phyloP scores from a whole-genome alignment of 2,888 invertebrate genomes.

The Dryobota labecula region DNA sequence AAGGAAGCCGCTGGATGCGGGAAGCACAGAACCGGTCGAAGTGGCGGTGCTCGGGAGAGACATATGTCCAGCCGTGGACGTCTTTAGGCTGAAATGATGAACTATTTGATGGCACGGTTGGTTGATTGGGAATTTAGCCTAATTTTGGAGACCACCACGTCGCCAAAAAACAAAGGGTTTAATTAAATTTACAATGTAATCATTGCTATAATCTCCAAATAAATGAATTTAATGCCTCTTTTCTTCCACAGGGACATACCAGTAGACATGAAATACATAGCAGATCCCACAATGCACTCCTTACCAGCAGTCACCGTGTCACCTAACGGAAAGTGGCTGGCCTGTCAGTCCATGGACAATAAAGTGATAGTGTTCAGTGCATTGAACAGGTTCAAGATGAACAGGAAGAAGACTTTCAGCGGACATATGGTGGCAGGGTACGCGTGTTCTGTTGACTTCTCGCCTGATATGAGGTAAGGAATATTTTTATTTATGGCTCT shows the following conservation, averaged over 20 bases:
- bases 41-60: too few relatives aligned
- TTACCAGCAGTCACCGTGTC: conserved; percentile 98
- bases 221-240: not conserved
- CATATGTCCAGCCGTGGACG: too few relatives aligned
- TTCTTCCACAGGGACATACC: conserved; percentile 93
- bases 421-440: conserved; percentile 99
- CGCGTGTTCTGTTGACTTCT: conserved; percentile 98
- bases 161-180: too few relatives aligned
- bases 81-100: too few relatives aligned
- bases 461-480: conserved; percentile 98
- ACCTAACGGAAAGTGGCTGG: conserved; percentile 99
- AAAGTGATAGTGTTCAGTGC: conserved; percentile 99
- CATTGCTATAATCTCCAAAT: not conserved
- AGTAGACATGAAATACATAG: conserved; percentile 99
- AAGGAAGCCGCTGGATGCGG: too few relatives aligned
- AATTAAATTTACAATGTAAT: not conserved
- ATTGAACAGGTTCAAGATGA: conserved; percentile 98
- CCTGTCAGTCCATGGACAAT: conserved; percentile 99
- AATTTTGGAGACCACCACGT: too few relatives aligned
- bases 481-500: not conserved
- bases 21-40: too few relatives aligned
- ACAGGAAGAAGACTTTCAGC: conserved; percentile 98
- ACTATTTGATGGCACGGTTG: too few relatives aligned
- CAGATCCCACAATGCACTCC: conserved; percentile 99
- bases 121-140: too few relatives aligned